Evolutionary conservation across 1,140 invertebrate genomes (phyloP).

Genomic region (Papilio aristodemus): DNA sequence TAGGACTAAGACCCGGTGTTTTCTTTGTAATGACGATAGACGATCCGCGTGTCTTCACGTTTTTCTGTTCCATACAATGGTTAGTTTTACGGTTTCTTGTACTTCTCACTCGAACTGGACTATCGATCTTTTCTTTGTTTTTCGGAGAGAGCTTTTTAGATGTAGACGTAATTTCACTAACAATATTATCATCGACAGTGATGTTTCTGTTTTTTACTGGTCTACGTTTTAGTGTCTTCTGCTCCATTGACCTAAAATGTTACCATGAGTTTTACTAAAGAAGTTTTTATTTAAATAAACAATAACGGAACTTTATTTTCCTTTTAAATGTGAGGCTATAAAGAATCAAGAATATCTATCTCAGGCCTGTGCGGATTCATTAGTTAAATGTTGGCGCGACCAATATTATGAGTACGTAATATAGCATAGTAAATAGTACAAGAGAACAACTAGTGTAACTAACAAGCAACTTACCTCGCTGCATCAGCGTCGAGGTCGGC

Average conservation of each 20-base stretch:
- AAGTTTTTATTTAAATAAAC: too few relatives aligned
- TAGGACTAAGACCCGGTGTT: conserved; percentile 41
- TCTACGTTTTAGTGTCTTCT: background rate
- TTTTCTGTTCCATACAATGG: conserved; percentile 25
- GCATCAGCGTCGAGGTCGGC: background rate
- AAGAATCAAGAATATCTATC: too few relatives aligned
- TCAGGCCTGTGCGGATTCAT: too few relatives aligned
- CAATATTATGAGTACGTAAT: too few relatives aligned
- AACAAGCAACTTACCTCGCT: conserved; percentile 30
- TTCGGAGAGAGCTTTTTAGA: background rate
- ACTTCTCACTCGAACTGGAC: conserved; percentile 2
- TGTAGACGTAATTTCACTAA: background rate
- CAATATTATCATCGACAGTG: background rate
- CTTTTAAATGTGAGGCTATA: too few relatives aligned
- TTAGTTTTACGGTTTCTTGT: conserved; percentile 15
- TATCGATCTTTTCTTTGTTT: background rate
- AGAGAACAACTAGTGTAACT: too few relatives aligned
- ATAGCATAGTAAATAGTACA: too few relatives aligned
- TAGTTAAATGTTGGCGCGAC: too few relatives aligned
- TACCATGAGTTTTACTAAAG: too few relatives aligned
- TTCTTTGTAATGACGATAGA: conserved; percentile 46
- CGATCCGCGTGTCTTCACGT: conserved; percentile 37
- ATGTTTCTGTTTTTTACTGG: background rate
- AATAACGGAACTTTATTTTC: too few relatives aligned
- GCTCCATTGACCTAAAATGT: background rate